Evolutionary conservation across 2,113 vertebrate species (phyloP).

Genomic region (Gnathonemus echidnorhynchus): DNA sequence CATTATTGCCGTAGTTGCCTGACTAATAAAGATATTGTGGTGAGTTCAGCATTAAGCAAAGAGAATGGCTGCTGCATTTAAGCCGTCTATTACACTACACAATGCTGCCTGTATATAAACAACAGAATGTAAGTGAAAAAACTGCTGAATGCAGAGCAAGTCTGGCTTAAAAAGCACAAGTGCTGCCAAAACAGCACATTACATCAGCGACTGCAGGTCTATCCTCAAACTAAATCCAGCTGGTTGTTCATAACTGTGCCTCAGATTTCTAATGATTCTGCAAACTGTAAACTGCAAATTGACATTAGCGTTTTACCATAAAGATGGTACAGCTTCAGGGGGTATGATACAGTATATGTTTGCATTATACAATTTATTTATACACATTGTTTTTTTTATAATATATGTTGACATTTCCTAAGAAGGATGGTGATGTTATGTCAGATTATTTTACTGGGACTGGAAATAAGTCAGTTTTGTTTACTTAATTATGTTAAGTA

Average conservation of each 20-base stretch:
- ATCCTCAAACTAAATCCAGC: neutral
- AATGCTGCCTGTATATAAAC: neutral
- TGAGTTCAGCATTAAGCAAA: neutral
- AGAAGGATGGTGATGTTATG: neutral
- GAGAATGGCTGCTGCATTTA: neutral
- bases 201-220: neutral
- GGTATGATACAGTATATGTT: neutral
- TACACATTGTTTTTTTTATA: neutral
- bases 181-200: neutral
- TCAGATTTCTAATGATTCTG: neutral
- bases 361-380: neutral
- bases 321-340: neutral
- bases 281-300: neutral
- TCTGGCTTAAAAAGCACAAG: neutral
- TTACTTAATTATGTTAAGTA: constrained; percentile 6
- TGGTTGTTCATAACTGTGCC: neutral
- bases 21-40: neutral
- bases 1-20: neutral
- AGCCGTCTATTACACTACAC: neutral
- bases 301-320: neutral
- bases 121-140: neutral
- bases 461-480: neutral
- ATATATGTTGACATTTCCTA: neutral
- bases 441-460: neutral
- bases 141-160: neutral